Conservation (phyloP, 1,140 invertebrate genomes). For the Scaptomyza montana region DNA sequence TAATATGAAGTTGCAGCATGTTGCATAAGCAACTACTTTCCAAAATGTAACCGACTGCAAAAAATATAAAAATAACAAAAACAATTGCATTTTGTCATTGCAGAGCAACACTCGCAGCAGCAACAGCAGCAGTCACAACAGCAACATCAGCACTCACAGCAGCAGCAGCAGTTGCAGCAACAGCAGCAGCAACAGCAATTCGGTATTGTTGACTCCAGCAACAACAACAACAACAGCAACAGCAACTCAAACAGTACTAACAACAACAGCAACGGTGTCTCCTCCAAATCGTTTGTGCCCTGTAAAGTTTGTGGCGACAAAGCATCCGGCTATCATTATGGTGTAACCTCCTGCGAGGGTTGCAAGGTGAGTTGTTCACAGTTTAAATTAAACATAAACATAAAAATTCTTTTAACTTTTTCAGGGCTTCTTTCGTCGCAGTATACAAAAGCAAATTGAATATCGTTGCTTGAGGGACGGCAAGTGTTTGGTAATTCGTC, state of each 20-base stretch:
- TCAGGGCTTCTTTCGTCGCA: conserved; percentile 93
- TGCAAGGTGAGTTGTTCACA: conserved; percentile 96
- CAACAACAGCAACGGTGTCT: conserved; percentile 85
- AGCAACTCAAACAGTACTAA: conserved; percentile 86
- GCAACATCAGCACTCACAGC: conserved; percentile 41
- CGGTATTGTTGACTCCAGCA: conserved; percentile 23
- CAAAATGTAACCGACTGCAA: not conserved
- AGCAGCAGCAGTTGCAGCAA: conserved; percentile 45
- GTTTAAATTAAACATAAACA: not conserved
- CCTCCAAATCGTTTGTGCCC: conserved; percentile 92
- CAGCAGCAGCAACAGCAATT: conserved; percentile 84
- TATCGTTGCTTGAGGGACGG: conserved; percentile 98
- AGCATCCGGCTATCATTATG: conserved; percentile 99
- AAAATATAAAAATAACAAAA: conserved; percentile 2
- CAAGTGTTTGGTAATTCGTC: conserved; percentile 97
- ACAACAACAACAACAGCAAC: conserved; percentile 42
- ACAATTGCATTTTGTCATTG: conserved; percentile 4
- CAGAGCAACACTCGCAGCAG: conserved; percentile 32
- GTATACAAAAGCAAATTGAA: conserved; percentile 99
- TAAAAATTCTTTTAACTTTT: conserved; percentile 83
- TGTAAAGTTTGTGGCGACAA: conserved; percentile 99
- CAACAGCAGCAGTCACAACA: conserved; percentile 40
- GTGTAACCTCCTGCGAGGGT: conserved; percentile 99
- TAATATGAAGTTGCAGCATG: conserved; percentile 19
- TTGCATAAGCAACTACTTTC: conserved; percentile 48